Evolutionary conservation across 2,113 vertebrate genomes (phyloP).

Genomic region (Forbesichthys agassizii): DNA sequence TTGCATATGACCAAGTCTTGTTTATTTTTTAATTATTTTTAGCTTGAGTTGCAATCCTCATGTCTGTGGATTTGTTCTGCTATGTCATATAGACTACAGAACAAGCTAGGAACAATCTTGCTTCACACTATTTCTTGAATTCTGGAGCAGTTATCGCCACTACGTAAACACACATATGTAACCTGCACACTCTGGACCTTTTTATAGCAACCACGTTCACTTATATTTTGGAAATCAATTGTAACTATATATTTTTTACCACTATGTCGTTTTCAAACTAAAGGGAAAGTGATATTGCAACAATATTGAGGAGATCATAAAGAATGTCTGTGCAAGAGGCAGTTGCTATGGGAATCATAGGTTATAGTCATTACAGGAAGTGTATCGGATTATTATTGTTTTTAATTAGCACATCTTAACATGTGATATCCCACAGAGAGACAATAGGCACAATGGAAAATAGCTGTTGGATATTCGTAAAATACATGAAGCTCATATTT

Average conservation of each 20-base stretch:
- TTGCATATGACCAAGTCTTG: conserved; percentile 69
- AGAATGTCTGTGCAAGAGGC: neutral
- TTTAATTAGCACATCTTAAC: conserved; percentile 33
- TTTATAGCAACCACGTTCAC: conserved; percentile 74
- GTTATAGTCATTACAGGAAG: conserved; percentile 33
- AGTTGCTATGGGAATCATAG: conserved; percentile 33
- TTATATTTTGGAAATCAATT: conserved; percentile 79
- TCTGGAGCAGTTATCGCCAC: conserved; percentile 54
- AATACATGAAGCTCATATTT: conserved; percentile 22
- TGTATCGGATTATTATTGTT: conserved; percentile 33
- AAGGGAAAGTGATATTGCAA: conserved; percentile 50
- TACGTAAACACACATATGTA: conserved; percentile 51
- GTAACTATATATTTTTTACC: conserved; percentile 78
- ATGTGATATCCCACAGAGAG: neutral
- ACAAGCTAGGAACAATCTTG: conserved; percentile 60
- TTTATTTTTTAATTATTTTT: conserved; percentile 48
- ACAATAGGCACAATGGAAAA: conserved; percentile 24
- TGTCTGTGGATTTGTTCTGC: conserved; percentile 3
- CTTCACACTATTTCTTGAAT: conserved; percentile 50
- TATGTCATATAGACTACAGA: conserved; percentile 19
- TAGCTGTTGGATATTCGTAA: conserved; percentile 18
- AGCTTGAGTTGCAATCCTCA: conserved; percentile 53
- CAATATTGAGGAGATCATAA: conserved; percentile 1
- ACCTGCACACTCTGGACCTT: conserved; percentile 76
- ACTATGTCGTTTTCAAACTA: conserved; percentile 67